A percentile compares a stretch with the other conserved stretches of the same genome.
Conservation (phyloP, 2,888 invertebrate species). For the Drosophila buzzatii region DNA sequence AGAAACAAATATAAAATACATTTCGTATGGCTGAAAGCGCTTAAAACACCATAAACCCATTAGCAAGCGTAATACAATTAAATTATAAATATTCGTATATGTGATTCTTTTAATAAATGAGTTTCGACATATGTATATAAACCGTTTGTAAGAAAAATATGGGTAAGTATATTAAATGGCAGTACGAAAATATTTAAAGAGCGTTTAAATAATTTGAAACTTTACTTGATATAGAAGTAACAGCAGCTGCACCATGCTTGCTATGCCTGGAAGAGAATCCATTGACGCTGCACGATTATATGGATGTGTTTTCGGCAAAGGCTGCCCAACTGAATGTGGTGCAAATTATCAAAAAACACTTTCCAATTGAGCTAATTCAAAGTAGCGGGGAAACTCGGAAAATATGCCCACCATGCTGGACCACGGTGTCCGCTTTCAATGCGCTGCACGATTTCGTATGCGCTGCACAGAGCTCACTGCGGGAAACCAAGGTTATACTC, state of each 20-base stretch:
- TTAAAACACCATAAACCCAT: neutral
- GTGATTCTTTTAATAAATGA: slow-evolving; percentile 11
- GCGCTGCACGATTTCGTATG: slow-evolving; percentile 72
- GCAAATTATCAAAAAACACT: slow-evolving; percentile 63
- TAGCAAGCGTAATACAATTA: neutral
- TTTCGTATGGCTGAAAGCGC: neutral
- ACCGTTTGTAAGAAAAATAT: slow-evolving; percentile 35
- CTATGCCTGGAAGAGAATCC: slow-evolving; percentile 67
- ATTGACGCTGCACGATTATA: slow-evolving; percentile 32
- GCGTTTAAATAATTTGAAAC: neutral
- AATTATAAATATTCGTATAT: neutral
- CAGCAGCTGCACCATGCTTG: slow-evolving; percentile 41
- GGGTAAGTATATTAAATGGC: slow-evolving; percentile 39
- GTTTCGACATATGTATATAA: slow-evolving; percentile 29
- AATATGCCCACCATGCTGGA: slow-evolving; percentile 77
- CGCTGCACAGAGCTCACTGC: slow-evolving; percentile 60
- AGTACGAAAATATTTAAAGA: neutral
- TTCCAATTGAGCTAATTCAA: slow-evolving; percentile 60
- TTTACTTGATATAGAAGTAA: slow-evolving; percentile 19
- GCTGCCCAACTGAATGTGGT: slow-evolving; percentile 50
- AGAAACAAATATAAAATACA: slow-evolving; percentile 39
- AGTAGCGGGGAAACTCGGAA: slow-evolving; percentile 48
- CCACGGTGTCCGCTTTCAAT: slow-evolving; percentile 72
- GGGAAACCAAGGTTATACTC: slow-evolving; percentile 57
- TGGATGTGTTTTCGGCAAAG: slow-evolving; percentile 55